Percentiles rank a stretch among this genome's conserved stretches.
Evolutionary conservation across 2,113 vertebrate species (phyloP).

Genomic region (Gambusia affinis): DNA sequence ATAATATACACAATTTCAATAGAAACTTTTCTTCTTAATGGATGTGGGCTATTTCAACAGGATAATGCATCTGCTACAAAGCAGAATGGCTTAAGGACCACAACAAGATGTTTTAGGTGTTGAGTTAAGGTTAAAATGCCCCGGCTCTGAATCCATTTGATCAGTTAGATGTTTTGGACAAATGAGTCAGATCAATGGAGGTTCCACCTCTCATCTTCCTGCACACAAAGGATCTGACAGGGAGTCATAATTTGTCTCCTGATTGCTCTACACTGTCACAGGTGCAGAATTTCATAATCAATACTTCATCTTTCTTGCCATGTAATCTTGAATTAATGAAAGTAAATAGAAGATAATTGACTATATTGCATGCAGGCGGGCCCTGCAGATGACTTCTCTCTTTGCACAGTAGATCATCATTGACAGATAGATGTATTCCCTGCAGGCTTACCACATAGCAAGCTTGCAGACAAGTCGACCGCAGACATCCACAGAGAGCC

Average conservation of each 20-base stretch:
- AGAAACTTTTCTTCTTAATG: no score
- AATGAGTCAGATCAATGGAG: not conserved
- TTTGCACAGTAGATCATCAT: not conserved
- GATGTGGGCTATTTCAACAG: no score
- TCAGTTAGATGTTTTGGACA: not conserved
- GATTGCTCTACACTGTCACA: not conserved
- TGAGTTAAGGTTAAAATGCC: no score
- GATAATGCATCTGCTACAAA: no score
- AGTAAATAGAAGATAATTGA: not conserved
- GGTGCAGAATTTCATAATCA: not conserved
- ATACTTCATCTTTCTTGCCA: not conserved
- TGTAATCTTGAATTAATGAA: not conserved
- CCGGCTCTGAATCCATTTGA: not conserved
- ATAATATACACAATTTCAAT: no score
- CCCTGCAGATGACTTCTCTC: not conserved
- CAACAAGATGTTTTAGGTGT: no score
- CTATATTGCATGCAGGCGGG: not conserved
- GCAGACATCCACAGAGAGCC: not conserved
- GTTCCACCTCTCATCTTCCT: not conserved
- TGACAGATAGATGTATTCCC: not conserved
- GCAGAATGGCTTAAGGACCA: no score
- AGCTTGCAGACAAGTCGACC: not conserved
- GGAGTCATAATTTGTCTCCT: not conserved
- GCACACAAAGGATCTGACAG: not conserved
- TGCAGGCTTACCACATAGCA: not conserved